phyloP scores from a whole-genome alignment of 1,140 invertebrate species.

The Wasmannia auropunctata region DNA sequence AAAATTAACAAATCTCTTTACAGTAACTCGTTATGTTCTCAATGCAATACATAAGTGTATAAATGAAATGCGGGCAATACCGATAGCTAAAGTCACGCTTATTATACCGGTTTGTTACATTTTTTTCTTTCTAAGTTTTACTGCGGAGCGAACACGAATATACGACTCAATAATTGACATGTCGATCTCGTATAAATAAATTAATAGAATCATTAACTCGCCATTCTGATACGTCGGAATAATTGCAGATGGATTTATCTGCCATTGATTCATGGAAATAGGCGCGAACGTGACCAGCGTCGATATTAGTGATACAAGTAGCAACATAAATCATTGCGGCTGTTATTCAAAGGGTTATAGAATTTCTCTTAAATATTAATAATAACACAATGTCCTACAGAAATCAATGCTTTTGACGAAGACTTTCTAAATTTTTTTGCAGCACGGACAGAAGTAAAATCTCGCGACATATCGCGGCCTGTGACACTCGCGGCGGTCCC shows the following conservation, averaged over 20 bases:
- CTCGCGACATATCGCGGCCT: neutral
- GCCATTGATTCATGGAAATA: neutral
- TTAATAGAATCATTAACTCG: neutral
- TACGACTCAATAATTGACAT: conserved; percentile 21
- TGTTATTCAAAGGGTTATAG: neutral
- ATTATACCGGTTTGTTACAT: conserved; percentile 38
- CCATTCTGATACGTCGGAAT: neutral
- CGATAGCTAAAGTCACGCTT: neutral
- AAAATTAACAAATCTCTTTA: neutral
- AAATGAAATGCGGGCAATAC: conserved; percentile 14
- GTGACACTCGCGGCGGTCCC: neutral
- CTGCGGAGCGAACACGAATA: neutral
- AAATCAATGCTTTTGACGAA: neutral
- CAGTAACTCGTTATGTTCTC: neutral
- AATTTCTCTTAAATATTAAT: neutral
- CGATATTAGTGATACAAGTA: neutral
- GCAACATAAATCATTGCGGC: neutral
- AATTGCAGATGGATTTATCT: neutral
- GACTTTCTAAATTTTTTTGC: neutral
- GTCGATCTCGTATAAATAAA: neutral
- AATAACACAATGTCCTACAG: neutral
- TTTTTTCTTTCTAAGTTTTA: conserved; percentile 1
- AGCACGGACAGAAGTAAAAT: neutral
- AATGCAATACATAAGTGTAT: neutral
- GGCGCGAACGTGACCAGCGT: neutral